Evolutionary conservation across 2,797 vertebrate species (phyloP).

Genomic region (Erethizon dorsatum): DNA sequence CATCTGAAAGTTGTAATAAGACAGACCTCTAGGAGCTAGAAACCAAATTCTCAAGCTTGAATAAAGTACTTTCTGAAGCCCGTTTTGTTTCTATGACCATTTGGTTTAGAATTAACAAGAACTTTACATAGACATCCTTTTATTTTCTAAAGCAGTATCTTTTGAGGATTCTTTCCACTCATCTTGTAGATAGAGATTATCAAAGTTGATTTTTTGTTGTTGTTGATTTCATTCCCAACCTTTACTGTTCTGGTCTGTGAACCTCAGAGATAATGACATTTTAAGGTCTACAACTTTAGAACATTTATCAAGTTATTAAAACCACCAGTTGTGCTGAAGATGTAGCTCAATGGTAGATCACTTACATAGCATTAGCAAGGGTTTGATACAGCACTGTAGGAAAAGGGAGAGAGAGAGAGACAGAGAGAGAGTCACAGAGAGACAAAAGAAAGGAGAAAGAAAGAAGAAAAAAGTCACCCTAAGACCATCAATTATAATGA

Average conservation of each 20-base stretch:
- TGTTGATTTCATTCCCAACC: neutral
- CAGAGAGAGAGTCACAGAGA: neutral
- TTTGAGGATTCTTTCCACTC: constrained; percentile 53
- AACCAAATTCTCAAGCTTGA: constrained; percentile 67
- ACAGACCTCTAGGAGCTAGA: constrained; percentile 58
- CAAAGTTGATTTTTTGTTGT: constrained; percentile 4
- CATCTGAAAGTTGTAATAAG: constrained; percentile 72
- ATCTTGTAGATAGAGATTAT: constrained; percentile 60
- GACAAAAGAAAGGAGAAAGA: neutral
- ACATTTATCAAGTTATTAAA: constrained; percentile 52
- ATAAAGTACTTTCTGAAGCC: constrained; percentile 66
- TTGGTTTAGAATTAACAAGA: constrained; percentile 79
- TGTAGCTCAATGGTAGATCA: neutral
- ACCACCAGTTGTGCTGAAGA: neutral
- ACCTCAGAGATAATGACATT: constrained; percentile 64
- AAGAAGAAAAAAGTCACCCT: neutral
- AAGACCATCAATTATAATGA: constrained; percentile 18
- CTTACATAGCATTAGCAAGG: neutral
- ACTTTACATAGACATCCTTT: constrained; percentile 71
- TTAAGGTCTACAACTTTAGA: constrained; percentile 51
- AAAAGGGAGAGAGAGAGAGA: neutral
- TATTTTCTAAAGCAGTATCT: constrained; percentile 34
- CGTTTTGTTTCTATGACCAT: constrained; percentile 71
- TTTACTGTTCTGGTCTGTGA: constrained; percentile 33
- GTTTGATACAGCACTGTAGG: neutral